Evolutionary conservation across 2,888 invertebrate species (phyloP).

Genomic region (Campoletis raptor): DNA sequence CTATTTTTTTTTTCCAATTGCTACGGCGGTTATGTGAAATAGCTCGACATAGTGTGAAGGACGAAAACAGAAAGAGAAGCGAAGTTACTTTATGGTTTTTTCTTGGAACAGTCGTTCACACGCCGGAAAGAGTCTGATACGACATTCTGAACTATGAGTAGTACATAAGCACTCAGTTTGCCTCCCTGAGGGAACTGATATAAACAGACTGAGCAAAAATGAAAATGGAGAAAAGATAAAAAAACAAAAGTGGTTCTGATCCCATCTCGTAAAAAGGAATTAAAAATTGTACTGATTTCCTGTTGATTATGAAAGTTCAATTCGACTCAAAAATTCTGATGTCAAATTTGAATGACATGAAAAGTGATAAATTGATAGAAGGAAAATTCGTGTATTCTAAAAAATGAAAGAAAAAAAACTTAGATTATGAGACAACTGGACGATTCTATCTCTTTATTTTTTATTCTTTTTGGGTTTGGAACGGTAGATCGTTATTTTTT

Average conservation of each 20-base stretch:
- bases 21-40: not conserved
- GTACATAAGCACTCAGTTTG: slow-evolving; percentile 4
- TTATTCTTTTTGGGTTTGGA: not conserved
- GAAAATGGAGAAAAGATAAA: not conserved
- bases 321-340: too few relatives aligned
- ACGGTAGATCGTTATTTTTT: not conserved
- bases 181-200: not conserved
- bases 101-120: not conserved
- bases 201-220: slow-evolving; percentile 11
- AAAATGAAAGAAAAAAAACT: not conserved
- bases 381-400: not conserved
- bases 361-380: not conserved
- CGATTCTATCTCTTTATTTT: not conserved
- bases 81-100: slow-evolving; percentile 19
- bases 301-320: not conserved
- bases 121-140: slow-evolving; percentile 9
- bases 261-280: not conserved
- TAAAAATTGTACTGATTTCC: not conserved
- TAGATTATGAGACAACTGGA: not conserved
- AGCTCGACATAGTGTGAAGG: not conserved
- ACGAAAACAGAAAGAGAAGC: not conserved
- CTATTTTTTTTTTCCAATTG: not conserved
- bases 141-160: slow-evolving; percentile 2
- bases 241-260: slow-evolving; percentile 9
- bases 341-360: not conserved